phyloP scores from a whole-genome alignment of 2,888 invertebrate genomes.

The Drosophila eohydei region DNA sequence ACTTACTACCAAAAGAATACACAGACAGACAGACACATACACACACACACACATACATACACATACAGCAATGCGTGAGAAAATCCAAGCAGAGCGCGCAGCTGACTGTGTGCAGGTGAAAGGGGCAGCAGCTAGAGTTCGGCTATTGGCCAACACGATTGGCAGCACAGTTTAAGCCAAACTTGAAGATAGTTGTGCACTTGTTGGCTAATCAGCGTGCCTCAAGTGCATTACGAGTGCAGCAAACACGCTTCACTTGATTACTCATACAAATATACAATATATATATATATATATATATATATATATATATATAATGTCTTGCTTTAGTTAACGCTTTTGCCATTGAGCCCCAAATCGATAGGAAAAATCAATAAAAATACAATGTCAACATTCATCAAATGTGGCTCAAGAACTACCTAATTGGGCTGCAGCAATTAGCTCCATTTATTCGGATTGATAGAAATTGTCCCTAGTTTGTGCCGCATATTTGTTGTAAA shows the following conservation, averaged over 20 bases:
- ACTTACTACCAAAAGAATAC: slow-evolving; percentile 30
- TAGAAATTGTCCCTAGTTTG: too few species aligned
- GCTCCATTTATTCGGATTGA: too few species aligned
- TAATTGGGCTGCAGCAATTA: too few species aligned
- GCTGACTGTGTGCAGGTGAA: slow-evolving; percentile 53
- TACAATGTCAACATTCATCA: too few species aligned
- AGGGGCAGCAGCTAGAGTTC: background rate
- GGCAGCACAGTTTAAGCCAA: background rate
- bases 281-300: background rate
- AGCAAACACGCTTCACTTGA: background rate
- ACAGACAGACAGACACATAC: slow-evolving; percentile 3
- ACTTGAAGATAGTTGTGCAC: background rate
- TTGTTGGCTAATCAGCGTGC: background rate
- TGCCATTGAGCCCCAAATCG: too few species aligned
- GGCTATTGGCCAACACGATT: slow-evolving; percentile 2
- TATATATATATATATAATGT: background rate
- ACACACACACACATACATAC: slow-evolving; percentile 2
- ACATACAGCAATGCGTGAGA: slow-evolving; percentile 66
- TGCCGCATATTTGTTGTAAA: too few species aligned
- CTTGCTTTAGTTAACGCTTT: too few species aligned
- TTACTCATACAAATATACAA: background rate
- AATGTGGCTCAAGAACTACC: too few species aligned
- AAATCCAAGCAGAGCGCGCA: slow-evolving; percentile 58
- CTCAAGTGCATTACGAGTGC: slow-evolving; percentile 10
- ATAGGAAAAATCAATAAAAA: too few species aligned